phyloP scores from a whole-genome alignment of 2,888 invertebrate genomes.

The Oxyscelio sp. region DNA sequence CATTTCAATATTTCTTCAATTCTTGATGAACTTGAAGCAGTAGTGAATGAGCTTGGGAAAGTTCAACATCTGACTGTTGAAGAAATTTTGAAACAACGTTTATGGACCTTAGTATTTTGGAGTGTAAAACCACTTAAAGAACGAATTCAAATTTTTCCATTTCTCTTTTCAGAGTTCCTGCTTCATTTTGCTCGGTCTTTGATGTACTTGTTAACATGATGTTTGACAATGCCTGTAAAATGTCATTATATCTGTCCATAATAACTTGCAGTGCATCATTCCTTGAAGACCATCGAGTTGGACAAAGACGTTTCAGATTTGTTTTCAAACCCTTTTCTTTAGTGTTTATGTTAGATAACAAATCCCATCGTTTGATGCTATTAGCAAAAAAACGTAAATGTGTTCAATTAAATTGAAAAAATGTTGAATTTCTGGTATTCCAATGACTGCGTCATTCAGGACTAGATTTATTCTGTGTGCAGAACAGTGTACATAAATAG shows the following conservation, averaged over 20 bases:
- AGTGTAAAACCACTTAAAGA: constrained; percentile 27
- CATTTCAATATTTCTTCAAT: constrained; percentile 17
- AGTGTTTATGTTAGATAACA: too few species aligned
- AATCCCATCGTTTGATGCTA: too few species aligned
- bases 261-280: constrained; percentile 76
- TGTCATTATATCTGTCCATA: constrained; percentile 73
- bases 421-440: too few species aligned
- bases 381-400: too few species aligned
- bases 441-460: too few species aligned
- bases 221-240: constrained; percentile 4
- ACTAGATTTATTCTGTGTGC: too few species aligned
- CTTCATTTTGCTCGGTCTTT: background rate
- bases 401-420: too few species aligned
- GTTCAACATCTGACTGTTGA: constrained; percentile 5
- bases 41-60: constrained; percentile 11
- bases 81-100: constrained; percentile 15
- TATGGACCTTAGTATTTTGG: constrained; percentile 11
- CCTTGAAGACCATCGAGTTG: constrained; percentile 81
- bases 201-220: constrained; percentile 5
- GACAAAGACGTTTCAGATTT: constrained; percentile 74
- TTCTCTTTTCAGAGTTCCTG: constrained; percentile 15
- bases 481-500: too few species aligned
- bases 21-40: background rate
- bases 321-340: too few species aligned
- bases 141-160: constrained; percentile 47